Evolutionary conservation across 1,140 invertebrate species (phyloP).

Genomic region (Anoplophora glabripennis): DNA sequence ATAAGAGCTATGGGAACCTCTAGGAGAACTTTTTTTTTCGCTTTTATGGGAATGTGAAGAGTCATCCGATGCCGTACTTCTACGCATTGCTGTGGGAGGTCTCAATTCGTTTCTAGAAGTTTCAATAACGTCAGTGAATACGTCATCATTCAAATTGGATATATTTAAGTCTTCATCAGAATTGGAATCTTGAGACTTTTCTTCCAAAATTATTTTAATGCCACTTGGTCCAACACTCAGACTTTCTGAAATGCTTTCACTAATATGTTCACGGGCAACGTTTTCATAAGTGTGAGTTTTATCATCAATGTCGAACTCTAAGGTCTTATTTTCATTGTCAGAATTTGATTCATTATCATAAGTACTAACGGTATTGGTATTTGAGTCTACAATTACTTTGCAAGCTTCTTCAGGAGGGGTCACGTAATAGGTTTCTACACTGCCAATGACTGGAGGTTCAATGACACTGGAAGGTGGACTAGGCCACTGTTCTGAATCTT

Average conservation of each 20-base stretch:
- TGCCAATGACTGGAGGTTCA: conserved; percentile 63
- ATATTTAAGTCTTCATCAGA: conserved; percentile 60
- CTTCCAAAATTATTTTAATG: conserved; percentile 50
- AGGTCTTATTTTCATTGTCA: conserved; percentile 58
- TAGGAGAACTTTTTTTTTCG: conserved; percentile 46
- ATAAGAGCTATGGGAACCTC: conserved; percentile 63
- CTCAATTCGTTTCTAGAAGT: conserved; percentile 40
- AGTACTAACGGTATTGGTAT: conserved; percentile 40
- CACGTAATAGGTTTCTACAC: conserved; percentile 81
- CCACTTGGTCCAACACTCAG: conserved; percentile 43
- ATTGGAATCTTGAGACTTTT: conserved; percentile 56
- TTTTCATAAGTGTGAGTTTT: conserved; percentile 48
- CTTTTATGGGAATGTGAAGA: conserved; percentile 41
- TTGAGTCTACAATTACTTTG: conserved; percentile 61
- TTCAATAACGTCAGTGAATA: conserved; percentile 53
- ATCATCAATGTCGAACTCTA: conserved; percentile 47
- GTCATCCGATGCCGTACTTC: conserved; percentile 47
- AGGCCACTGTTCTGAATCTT: conserved; percentile 73
- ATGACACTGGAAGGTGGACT: conserved; percentile 71
- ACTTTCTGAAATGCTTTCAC: conserved; percentile 44
- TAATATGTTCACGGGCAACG: conserved; percentile 40
- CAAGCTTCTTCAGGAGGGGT: conserved; percentile 65
- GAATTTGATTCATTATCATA: conserved; percentile 48
- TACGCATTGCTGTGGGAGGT: conserved; percentile 43
- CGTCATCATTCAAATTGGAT: conserved; percentile 61